Evolutionary conservation across 2,797 vertebrate species (phyloP), one percentile per base, ranked within the genome.

Genomic region (Pempheris klunzingeri): DNA sequence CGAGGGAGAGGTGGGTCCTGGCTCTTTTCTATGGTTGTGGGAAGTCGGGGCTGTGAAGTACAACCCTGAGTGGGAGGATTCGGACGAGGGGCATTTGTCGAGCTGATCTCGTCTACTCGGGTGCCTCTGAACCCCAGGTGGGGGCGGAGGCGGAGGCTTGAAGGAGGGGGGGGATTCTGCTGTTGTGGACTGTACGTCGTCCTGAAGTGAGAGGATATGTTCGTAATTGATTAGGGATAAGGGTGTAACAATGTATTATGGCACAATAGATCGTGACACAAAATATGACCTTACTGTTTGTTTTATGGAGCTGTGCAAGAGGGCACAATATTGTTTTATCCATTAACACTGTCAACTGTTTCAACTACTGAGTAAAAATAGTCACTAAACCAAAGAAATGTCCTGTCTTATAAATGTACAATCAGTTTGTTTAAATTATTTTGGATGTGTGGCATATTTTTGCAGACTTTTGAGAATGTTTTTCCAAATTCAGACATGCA

Each of bases 11-110:
- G 75, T 43, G 4, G 44, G 92, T 79, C 63, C 80, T 7, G 65
- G 92, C 88, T 91, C 88, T 84, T 64, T 93, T 17, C 89, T 90
- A 0, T 92, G 94, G 47, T 69, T 83, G 79, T 88, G 94, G 60
- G 84, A 88, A 1, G 69, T 20, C 6, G 95, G 94, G 0, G 96
- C 96, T 0, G 96, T 93, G 68, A 98, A 97, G 92, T 96, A 94
- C 52, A 97, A 93, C 74, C 97, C 97, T 0, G 96, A 97, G 78
- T 96, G 91, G 64, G 94, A 96, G 24, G 96, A 97, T 18, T 96
- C 95, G 0, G 94, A 94, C 0, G 96, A 96, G 74, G 96, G 95
- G 13, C 95, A 94, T 24, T 95, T 95, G 71, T 92, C 90, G 83
- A 94, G 88, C 38, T 91, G 93, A n/a, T 96, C 96, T 67, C 92